Percentiles rank a stretch among this genome's conserved stretches.
Conservation (phyloP, 2,113 vertebrate genomes). For the Phoenicopterus ruber region DNA sequence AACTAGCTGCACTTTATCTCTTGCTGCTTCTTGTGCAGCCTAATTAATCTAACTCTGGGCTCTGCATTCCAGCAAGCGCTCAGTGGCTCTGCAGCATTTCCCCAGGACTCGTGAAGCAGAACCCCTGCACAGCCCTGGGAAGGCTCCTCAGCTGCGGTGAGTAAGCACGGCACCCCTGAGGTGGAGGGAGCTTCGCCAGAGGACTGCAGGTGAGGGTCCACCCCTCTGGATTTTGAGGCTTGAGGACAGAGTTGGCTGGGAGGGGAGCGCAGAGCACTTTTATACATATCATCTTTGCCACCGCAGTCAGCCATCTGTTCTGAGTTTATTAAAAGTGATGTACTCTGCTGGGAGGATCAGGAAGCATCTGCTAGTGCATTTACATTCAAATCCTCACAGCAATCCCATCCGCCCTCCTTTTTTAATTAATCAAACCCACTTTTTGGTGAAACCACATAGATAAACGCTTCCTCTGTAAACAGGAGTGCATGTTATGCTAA, state of each 20-base stretch:
- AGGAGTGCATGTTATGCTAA: not conserved
- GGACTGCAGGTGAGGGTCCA: not conserved
- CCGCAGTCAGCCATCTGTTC: conserved; percentile 51
- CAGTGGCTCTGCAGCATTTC: not conserved
- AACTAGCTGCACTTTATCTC: not conserved
- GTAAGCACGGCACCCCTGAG: not conserved
- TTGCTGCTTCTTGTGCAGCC: not conserved
- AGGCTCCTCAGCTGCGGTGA: not conserved
- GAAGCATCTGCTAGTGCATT: conserved; percentile 61
- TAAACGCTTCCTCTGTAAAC: not conserved
- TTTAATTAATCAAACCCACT: conserved; percentile 51
- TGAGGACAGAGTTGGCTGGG: not conserved
- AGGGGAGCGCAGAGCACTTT: not conserved
- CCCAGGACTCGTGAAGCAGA: not conserved
- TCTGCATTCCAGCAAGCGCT: not conserved
- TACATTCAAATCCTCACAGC: conserved; percentile 60
- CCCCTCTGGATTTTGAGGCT: not conserved
- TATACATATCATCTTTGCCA: conserved; percentile 15
- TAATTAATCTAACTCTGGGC: not conserved
- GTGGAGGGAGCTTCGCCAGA: not conserved
- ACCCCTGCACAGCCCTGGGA: not conserved
- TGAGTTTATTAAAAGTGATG: conserved; percentile 60
- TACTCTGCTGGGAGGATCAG: conserved; percentile 62
- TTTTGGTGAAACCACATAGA: conserved; percentile 35
- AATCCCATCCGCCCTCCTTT: conserved; percentile 15